Conservation (phyloP, 2,113 vertebrate genomes). For the Microtus ochrogaster region DNA sequence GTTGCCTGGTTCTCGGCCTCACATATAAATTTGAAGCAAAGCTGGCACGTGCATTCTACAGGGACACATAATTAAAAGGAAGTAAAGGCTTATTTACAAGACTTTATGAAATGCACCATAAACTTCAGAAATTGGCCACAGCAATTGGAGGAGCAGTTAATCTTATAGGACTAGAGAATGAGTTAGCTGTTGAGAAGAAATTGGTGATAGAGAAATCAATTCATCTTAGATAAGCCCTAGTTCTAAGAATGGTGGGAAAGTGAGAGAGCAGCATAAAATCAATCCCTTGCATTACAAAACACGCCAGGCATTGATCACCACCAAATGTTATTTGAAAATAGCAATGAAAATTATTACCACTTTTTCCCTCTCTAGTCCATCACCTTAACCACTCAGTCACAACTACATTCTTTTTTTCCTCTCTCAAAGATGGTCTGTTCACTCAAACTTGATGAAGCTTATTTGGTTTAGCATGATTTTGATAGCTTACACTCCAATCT, state of each 20-base stretch:
- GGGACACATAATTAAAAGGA: constrained; percentile 74
- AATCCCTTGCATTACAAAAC: constrained; percentile 77
- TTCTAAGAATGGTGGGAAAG: constrained; percentile 39
- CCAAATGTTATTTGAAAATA: constrained; percentile 81
- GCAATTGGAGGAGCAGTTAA: constrained; percentile 66
- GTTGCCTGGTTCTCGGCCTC: constrained; percentile 66
- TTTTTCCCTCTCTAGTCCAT: constrained; percentile 11
- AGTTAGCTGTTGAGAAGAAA: constrained; percentile 63
- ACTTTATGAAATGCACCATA: constrained; percentile 77
- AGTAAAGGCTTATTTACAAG: constrained; percentile 74
- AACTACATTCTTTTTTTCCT: background rate
- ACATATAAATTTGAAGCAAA: constrained; percentile 59
- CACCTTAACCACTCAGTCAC: background rate
- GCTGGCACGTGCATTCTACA: constrained; percentile 63
- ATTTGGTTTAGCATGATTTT: constrained; percentile 81
- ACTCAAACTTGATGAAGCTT: constrained; percentile 80
- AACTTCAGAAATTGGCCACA: constrained; percentile 78
- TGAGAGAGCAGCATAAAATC: background rate
- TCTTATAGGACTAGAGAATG: constrained; percentile 61
- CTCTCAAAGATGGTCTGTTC: constrained; percentile 71
- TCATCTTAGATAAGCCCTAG: constrained; percentile 23
- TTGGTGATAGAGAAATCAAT: constrained; percentile 62
- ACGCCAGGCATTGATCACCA: constrained; percentile 75
- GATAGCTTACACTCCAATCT: constrained; percentile 59
- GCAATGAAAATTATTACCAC: constrained; percentile 74